Percentiles rank a stretch among this genome's conserved stretches.
These are phyloP conservation scores for Papilio demoleus DNA, from an alignment of 2,888 invertebrate genomes.

Conservation along the genomic window DNA sequence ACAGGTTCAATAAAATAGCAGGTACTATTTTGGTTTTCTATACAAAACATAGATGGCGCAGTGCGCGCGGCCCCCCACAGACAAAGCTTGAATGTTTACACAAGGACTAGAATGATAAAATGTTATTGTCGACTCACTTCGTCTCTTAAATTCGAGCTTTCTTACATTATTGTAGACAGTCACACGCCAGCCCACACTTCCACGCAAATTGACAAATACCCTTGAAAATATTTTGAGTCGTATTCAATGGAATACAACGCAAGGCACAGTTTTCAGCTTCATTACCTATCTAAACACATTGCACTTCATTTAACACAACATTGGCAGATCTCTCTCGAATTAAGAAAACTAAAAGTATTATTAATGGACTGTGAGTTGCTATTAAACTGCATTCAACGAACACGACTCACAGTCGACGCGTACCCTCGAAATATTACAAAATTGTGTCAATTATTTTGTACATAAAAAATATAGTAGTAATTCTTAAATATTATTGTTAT, in stretches of 20 bases:
- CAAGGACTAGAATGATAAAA: slow-evolving; percentile 72
- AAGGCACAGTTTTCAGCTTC: slow-evolving; percentile 75
- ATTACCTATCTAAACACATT: slow-evolving; percentile 58
- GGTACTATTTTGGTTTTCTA: slow-evolving; percentile 37
- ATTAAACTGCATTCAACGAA: slow-evolving; percentile 38
- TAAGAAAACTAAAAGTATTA: slow-evolving; percentile 55
- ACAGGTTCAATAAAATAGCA: slow-evolving; percentile 29
- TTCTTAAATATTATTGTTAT: slow-evolving; percentile 58
- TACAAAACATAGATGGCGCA: slow-evolving; percentile 23
- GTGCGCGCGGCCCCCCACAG: slow-evolving; percentile 40
- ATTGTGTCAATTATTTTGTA: slow-evolving; percentile 63
- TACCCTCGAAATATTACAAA: slow-evolving; percentile 47
- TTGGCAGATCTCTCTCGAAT: slow-evolving; percentile 74
- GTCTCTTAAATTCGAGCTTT: slow-evolving; percentile 79
- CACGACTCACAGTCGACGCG: slow-evolving; percentile 1
- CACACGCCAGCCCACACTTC: slow-evolving; percentile 63
- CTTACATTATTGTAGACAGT: slow-evolving; percentile 64
- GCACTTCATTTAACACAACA: slow-evolving; percentile 57
- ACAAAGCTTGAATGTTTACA: slow-evolving; percentile 70
- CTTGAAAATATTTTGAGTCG: slow-evolving; percentile 66
- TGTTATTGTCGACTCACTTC: slow-evolving; percentile 78
- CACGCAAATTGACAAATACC: slow-evolving; percentile 79
- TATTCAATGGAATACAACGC: slow-evolving; percentile 71
- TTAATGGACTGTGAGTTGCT: slow-evolving; percentile 50
- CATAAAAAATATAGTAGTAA: slow-evolving; percentile 62